These are phyloP conservation scores for Enteromius radiatus DNA, from an alignment of 2,797 vertebrate species.

Conservation along the genomic window DNA sequence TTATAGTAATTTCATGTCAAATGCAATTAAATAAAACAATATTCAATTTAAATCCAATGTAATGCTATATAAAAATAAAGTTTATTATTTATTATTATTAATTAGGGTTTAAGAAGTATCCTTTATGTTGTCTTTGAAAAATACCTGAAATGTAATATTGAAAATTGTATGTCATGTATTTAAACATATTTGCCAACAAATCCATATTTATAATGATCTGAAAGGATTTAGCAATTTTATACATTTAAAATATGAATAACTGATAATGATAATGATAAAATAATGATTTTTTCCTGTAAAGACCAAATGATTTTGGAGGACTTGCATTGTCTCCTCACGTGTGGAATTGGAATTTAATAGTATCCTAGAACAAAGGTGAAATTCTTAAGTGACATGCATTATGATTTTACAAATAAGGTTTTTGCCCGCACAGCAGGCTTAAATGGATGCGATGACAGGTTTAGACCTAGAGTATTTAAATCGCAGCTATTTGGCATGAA, in stretches of 20 bases:
- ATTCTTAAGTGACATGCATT: not conserved
- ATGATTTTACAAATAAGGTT: not conserved
- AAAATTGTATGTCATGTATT: not conserved
- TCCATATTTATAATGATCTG: not conserved
- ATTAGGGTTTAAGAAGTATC: no score
- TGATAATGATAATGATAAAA: no score
- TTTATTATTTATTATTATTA: no score
- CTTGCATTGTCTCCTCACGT: not conserved
- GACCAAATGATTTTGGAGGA: not conserved
- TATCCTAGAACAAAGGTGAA: not conserved
- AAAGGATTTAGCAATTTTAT: not conserved
- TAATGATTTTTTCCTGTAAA: not conserved
- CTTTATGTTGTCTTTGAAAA: not conserved
- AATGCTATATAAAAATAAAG: no score
- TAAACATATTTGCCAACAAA: not conserved
- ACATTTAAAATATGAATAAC: no score
- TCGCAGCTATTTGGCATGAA: slow-evolving; percentile 41
- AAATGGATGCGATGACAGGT: slow-evolving; percentile 30
- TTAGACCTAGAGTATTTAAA: not conserved
- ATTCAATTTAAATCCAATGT: not conserved
- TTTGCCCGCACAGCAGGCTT: not conserved
- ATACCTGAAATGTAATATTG: not conserved
- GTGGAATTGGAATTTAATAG: not conserved
- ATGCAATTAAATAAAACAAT: not conserved
- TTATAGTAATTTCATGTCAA: not conserved